A percentile compares a stretch with the other conserved stretches of the same genome.
Evolutionary conservation across 2,797 vertebrate genomes (phyloP).

Genomic region (Enteromius unitaeniatus): DNA sequence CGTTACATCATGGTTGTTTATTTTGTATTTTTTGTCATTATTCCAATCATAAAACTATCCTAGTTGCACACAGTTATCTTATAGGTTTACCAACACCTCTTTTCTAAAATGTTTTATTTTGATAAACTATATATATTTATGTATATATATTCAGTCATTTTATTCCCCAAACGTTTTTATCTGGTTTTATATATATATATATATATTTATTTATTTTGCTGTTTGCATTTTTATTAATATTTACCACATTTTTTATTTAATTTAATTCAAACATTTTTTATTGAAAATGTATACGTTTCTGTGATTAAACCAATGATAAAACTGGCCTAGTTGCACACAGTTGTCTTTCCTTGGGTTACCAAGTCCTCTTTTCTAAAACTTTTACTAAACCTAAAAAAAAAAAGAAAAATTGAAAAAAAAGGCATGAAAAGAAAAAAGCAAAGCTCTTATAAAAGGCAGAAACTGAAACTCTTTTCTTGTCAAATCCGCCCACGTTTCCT

Average conservation of each 20-base stretch:
- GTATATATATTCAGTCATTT: not conserved
- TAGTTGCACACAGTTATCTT: not conserved
- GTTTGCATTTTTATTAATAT: not conserved
- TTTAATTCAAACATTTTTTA: not conserved
- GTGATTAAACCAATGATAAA: not conserved
- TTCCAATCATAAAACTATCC: not conserved
- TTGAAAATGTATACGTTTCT: not conserved
- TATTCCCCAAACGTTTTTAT: not conserved
- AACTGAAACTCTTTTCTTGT: constrained; percentile 82
- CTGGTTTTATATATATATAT: too few species aligned
- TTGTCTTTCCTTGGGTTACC: constrained; percentile 41
- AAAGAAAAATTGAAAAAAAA: constrained; percentile 57
- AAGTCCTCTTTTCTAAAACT: constrained; percentile 47
- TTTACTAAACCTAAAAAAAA: constrained; percentile 68
- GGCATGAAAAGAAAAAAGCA: constrained; percentile 67
- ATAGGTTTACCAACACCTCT: constrained; percentile 38
- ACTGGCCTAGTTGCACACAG: not conserved
- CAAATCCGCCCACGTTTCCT: constrained; percentile 91
- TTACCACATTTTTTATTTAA: not conserved
- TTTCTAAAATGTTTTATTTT: constrained; percentile 56
- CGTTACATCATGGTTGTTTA: not conserved
- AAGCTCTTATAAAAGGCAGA: constrained; percentile 72
- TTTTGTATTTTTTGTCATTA: not conserved
- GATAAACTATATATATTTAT: too few species aligned
- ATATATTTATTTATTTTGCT: not conserved